These are phyloP conservation scores for Zaprionus nigranus DNA, from an alignment of 1,140 invertebrate species.

Conservation along the genomic window DNA sequence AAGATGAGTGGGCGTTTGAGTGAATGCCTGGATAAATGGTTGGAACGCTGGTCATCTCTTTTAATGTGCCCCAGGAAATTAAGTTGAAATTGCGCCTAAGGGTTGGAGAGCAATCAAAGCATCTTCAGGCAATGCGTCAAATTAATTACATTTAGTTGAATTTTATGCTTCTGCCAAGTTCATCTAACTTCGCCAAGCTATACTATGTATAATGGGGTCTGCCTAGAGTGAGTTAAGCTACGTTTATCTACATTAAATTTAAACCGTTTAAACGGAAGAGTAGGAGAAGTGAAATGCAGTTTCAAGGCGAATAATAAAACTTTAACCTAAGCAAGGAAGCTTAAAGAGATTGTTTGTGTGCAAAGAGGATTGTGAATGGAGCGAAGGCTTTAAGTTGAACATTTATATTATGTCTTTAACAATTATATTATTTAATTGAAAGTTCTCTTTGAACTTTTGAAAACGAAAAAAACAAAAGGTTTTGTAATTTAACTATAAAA, in stretches of 20 bases:
- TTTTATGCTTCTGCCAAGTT: conserved; percentile 1
- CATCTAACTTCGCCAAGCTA: background rate
- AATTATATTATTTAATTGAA: no score
- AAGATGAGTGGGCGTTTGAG: conserved; percentile 69
- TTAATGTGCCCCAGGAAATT: conserved; percentile 52
- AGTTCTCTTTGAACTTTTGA: no score
- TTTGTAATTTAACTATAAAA: no score
- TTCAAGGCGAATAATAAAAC: background rate
- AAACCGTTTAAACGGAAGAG: background rate
- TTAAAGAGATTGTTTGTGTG: background rate
- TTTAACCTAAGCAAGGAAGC: background rate
- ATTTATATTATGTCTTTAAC: no score
- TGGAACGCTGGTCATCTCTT: conserved; percentile 38
- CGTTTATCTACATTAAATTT: conserved; percentile 1
- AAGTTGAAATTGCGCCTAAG: conserved; percentile 53
- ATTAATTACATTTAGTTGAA: conserved; percentile 46
- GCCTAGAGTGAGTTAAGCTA: background rate
- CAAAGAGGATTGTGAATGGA: no score
- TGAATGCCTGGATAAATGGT: conserved; percentile 32
- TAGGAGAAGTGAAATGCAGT: background rate
- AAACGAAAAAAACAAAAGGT: no score
- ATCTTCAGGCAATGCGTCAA: conserved; percentile 29
- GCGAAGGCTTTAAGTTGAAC: no score
- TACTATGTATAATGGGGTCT: background rate
- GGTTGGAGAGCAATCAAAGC: conserved; percentile 42